A percentile compares a stretch with the other conserved stretches of the same genome.
Conservation (phyloP, 2,888 invertebrate genomes). For the Polydrusus tereticollis region DNA sequence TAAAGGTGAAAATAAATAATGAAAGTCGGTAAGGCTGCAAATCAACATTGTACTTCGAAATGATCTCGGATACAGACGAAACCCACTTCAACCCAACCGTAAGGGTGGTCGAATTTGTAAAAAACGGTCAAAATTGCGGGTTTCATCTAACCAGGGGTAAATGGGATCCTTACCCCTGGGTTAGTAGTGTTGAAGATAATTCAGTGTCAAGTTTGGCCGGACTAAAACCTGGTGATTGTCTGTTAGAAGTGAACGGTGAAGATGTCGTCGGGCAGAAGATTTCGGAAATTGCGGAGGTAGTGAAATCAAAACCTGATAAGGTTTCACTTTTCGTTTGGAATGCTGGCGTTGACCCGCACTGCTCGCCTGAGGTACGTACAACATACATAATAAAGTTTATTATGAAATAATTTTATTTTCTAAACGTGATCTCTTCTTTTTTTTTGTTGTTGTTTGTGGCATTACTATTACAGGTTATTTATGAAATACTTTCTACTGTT, state of each 20-base stretch:
- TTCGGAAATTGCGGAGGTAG: constrained; percentile 70
- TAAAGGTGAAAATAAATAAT: constrained; percentile 61
- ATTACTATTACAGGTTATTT: no score
- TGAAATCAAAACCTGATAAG: constrained; percentile 65
- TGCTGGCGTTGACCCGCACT: constrained; percentile 67
- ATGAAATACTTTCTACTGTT: no score
- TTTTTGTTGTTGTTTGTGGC: no score
- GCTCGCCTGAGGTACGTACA: constrained; percentile 66
- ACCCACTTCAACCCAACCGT: constrained; percentile 59
- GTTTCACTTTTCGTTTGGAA: constrained; percentile 70
- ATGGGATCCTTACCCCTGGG: constrained; percentile 89
- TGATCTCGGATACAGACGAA: constrained; percentile 62
- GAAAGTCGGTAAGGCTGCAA: constrained; percentile 51
- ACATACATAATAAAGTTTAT: no score
- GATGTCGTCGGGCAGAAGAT: constrained; percentile 70
- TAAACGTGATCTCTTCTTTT: background rate
- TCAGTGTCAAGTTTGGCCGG: constrained; percentile 77
- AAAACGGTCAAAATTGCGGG: constrained; percentile 73
- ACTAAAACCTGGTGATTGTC: constrained; percentile 78
- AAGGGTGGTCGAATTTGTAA: constrained; percentile 71
- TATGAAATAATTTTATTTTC: background rate
- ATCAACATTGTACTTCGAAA: constrained; percentile 56
- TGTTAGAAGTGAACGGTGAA: constrained; percentile 73
- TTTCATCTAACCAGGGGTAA: constrained; percentile 81
- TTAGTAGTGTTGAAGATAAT: constrained; percentile 74